Percentiles rank a stretch among this genome's conserved stretches.
Conservation (phyloP, 2,113 vertebrate genomes). For the Phainopepla nitens region DNA sequence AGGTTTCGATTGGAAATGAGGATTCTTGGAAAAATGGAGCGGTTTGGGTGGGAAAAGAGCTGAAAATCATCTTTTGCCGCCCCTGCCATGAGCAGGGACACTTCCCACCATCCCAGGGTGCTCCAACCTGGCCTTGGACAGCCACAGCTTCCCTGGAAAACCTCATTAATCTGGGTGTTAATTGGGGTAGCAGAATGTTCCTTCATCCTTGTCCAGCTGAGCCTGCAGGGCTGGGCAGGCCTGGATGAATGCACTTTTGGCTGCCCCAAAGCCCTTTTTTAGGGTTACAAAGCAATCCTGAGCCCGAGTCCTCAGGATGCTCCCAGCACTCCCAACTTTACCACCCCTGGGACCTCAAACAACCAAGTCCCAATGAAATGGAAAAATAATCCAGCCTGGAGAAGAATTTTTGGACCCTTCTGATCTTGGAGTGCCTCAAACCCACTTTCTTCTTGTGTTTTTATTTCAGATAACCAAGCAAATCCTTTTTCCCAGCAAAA, state of each 20-base stretch:
- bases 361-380: neutral
- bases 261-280: neutral
- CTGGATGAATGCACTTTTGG: neutral
- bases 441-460: neutral
- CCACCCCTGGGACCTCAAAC: neutral
- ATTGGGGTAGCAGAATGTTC: neutral
- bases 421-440: neutral
- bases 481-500: neutral
- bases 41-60: neutral
- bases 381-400: neutral
- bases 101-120: fast-evolving
- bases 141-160: neutral
- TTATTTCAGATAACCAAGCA: neutral
- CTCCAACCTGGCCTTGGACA: neutral
- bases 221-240: neutral
- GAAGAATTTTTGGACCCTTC: neutral
- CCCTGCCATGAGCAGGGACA: neutral
- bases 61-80: neutral
- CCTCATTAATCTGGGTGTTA: neutral
- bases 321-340: neutral
- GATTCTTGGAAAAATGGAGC: fast-evolving
- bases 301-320: fast-evolving
- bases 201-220: neutral
- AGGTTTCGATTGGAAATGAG: neutral
- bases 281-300: fast-evolving